Evolutionary conservation across 1,140 invertebrate genomes (phyloP).

Genomic region (Drosophila tropicalis): DNA sequence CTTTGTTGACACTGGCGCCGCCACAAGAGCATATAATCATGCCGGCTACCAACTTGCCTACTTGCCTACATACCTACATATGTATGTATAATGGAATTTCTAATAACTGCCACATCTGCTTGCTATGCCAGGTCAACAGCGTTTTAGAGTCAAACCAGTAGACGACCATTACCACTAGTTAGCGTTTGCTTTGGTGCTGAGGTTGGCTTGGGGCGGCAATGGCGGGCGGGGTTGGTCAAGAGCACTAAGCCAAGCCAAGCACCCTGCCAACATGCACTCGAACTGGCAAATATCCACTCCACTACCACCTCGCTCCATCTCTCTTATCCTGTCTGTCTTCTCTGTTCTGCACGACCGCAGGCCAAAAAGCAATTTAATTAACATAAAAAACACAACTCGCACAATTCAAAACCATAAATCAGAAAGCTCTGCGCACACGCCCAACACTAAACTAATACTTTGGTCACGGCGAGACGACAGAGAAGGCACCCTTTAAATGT

Average conservation of each 20-base stretch:
- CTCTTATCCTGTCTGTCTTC: neutral
- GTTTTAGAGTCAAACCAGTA: slow-evolving; percentile 42
- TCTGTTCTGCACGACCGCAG: slow-evolving; percentile 1
- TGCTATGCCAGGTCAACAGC: slow-evolving; percentile 59
- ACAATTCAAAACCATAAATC: slow-evolving; percentile 71
- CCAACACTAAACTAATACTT: slow-evolving; percentile 53
- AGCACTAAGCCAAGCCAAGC: slow-evolving; percentile 38
- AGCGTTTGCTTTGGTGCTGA: slow-evolving; percentile 50
- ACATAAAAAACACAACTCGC: slow-evolving; percentile 70
- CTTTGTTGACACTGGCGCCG: slow-evolving; percentile 62
- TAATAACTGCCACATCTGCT: slow-evolving; percentile 61
- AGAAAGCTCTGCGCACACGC: slow-evolving; percentile 56
- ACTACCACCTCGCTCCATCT: neutral
- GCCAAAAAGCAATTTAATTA: slow-evolving; percentile 69
- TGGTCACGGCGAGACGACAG: slow-evolving; percentile 22
- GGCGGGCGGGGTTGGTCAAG: slow-evolving; percentile 27
- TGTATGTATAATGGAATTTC: slow-evolving; percentile 77
- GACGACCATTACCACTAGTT: slow-evolving; percentile 45
- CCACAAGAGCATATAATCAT: slow-evolving; percentile 48
- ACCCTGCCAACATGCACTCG: slow-evolving; percentile 45
- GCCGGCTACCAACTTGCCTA: neutral
- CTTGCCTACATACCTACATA: slow-evolving; percentile 18
- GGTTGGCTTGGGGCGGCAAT: slow-evolving; percentile 14
- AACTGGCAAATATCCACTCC: slow-evolving; percentile 10
- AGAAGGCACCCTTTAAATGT: slow-evolving; percentile 6